Conservation (phyloP, 2,888 invertebrate genomes). For the Pyralis farinalis region DNA sequence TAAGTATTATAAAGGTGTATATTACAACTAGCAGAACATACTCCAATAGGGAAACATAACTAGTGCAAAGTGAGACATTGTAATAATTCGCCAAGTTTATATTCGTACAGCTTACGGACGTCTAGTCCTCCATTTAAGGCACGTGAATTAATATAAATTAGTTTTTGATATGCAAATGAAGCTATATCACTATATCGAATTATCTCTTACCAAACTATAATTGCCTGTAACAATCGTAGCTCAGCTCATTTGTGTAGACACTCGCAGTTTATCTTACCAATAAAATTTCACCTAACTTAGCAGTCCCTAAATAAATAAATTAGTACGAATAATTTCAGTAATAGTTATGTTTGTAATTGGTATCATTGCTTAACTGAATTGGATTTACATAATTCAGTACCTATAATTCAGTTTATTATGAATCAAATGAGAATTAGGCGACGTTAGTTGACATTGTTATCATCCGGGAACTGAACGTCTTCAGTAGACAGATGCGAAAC, state of each 20-base stretch:
- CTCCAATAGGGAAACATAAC: too few relatives aligned
- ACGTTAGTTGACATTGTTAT: slow-evolving; percentile 12
- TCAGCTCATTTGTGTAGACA: not conserved
- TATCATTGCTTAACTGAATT: slow-evolving; percentile 10
- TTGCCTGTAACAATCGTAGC: not conserved
- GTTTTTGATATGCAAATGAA: not conserved
- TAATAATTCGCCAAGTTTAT: too few relatives aligned
- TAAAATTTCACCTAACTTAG: not conserved
- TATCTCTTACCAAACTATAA: not conserved
- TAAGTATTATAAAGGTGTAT: too few relatives aligned
- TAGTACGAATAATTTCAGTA: not conserved
- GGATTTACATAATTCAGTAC: slow-evolving; percentile 9
- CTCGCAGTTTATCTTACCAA: not conserved
- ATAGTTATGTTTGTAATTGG: not conserved
- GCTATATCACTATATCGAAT: not conserved
- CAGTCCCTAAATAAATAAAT: not conserved
- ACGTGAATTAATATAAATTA: slow-evolving; percentile 15
- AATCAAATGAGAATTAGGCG: slow-evolving; percentile 9
- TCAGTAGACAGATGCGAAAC: slow-evolving; percentile 27
- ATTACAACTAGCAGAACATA: too few relatives aligned
- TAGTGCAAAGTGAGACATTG: too few relatives aligned
- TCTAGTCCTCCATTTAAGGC: too few relatives aligned
- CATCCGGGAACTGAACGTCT: slow-evolving; percentile 22
- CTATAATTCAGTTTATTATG: slow-evolving; percentile 11
- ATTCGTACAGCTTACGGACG: too few relatives aligned